A percentile compares a stretch with the other conserved stretches of the same genome.
Evolutionary conservation across 2,113 vertebrate species (phyloP).

Genomic region (Anguilla rostrata): DNA sequence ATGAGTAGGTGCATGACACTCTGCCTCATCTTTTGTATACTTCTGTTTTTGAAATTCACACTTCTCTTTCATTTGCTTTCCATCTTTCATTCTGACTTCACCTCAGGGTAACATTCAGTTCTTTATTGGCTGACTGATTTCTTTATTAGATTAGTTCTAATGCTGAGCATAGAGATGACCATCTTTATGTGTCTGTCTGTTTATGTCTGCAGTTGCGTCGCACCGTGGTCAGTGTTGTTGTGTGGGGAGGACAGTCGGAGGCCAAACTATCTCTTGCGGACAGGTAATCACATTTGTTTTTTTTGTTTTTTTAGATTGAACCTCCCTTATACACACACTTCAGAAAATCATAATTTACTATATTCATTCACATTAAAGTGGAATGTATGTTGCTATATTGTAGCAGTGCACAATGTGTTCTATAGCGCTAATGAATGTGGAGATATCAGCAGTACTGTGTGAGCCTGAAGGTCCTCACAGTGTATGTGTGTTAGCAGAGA

Average conservation of each 20-base stretch:
- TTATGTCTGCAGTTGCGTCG: background rate
- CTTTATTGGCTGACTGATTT: too few relatives aligned
- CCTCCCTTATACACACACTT: background rate
- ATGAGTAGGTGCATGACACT: background rate
- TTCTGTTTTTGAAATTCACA: background rate
- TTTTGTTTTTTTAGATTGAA: background rate
- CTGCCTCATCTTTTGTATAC: background rate
- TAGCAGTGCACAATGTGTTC: too few relatives aligned
- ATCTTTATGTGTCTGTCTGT: background rate
- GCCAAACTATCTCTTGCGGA: slow-evolving; percentile 5
- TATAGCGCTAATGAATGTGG: too few relatives aligned
- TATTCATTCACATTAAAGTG: too few relatives aligned
- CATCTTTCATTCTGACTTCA: background rate
- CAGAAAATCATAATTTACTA: background rate
- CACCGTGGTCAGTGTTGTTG: slow-evolving; percentile 61
- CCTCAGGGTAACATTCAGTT: background rate
- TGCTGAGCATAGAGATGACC: background rate
- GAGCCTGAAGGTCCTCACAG: background rate
- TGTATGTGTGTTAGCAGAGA: slow-evolving; percentile 36
- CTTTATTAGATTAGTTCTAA: background rate
- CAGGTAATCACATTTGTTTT: slow-evolving; percentile 44
- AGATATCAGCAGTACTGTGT: background rate
- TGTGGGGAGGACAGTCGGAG: slow-evolving; percentile 55
- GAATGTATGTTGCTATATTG: too few relatives aligned
- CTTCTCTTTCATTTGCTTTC: background rate